These are phyloP conservation scores for Palythoa grandis DNA, from an alignment of 92 coral and sea anemone species.

Conservation along the genomic window DNA sequence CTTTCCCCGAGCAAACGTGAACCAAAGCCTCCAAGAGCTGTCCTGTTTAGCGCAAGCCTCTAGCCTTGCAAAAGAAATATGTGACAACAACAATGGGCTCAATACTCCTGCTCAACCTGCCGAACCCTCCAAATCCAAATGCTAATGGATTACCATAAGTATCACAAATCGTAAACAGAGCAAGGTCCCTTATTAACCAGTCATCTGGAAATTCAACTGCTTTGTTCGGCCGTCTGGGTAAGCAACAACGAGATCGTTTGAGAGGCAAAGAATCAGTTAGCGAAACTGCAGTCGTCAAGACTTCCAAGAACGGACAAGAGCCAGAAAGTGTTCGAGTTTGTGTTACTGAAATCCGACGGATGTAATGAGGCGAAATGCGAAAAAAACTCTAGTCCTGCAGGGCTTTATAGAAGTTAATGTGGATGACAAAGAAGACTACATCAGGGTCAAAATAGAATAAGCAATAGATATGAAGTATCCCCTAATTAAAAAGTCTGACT, in stretches of 20 bases:
- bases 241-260: conserved; percentile 12
- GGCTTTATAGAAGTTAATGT: conserved; percentile 44
- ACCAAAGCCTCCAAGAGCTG: neutral
- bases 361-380: conserved; percentile 5
- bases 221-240: neutral
- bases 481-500: conserved; percentile 38
- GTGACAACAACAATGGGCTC: neutral
- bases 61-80: conserved; percentile 5
- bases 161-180: conserved; percentile 9
- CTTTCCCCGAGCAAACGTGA: neutral
- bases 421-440: conserved; percentile 40
- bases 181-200: conserved; percentile 15
- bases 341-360: conserved; percentile 37
- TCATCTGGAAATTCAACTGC: conserved; percentile 13
- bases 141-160: neutral
- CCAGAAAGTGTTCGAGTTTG: conserved; percentile 23
- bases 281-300: conserved; percentile 1
- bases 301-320: conserved; percentile 13
- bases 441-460: conserved; percentile 47
- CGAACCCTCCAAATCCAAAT: neutral
- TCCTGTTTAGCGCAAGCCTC: neutral
- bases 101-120: neutral
- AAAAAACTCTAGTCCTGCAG: conserved; percentile 35
- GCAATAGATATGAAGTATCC: conserved; percentile 52
- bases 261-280: neutral